A percentile compares a stretch with the other conserved stretches of the same genome.
phyloP scores from a whole-genome alignment of 2,113 vertebrate genomes.

The Xenopus tropicalis region DNA sequence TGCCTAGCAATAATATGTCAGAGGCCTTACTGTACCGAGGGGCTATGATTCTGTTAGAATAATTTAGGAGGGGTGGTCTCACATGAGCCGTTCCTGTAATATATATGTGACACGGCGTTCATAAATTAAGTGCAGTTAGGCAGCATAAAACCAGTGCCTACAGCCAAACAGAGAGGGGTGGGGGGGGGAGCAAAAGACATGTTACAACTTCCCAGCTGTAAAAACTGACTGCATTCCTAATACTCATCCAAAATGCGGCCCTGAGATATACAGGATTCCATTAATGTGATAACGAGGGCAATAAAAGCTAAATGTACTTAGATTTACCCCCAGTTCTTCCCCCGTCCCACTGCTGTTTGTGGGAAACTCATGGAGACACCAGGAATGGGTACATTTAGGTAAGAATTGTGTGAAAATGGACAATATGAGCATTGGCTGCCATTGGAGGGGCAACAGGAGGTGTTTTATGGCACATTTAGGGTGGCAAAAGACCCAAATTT shows the following conservation, averaged over 20 bases:
- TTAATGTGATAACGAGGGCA: too few relatives aligned
- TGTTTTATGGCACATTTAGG: too few relatives aligned
- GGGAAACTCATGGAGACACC: too few relatives aligned
- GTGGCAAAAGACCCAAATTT: too few relatives aligned
- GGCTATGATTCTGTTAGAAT: constrained; percentile 30
- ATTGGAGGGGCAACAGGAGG: too few relatives aligned
- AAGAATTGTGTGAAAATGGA: too few relatives aligned
- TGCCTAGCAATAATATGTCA: constrained; percentile 32
- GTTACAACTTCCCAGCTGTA: constrained; percentile 37
- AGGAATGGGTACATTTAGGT: too few relatives aligned
- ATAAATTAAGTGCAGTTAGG: constrained; percentile 37
- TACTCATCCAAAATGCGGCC: background rate
- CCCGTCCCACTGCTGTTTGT: too few relatives aligned
- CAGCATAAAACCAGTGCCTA: constrained; percentile 34
- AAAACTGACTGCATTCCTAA: constrained; percentile 20
- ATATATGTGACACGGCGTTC: constrained; percentile 37
- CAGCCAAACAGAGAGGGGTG: constrained; percentile 18
- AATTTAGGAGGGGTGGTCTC: constrained; percentile 29
- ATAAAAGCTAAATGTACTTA: too few relatives aligned
- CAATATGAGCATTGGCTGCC: too few relatives aligned
- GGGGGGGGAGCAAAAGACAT: background rate
- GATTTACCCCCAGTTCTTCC: too few relatives aligned
- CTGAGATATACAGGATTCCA: too few relatives aligned
- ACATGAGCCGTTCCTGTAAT: constrained; percentile 20
- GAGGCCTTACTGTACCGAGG: constrained; percentile 11